Base-by-base conservation (phyloP, 2,888 invertebrate genomes). In the Acanthococcus lagerstroemiae region DNA sequence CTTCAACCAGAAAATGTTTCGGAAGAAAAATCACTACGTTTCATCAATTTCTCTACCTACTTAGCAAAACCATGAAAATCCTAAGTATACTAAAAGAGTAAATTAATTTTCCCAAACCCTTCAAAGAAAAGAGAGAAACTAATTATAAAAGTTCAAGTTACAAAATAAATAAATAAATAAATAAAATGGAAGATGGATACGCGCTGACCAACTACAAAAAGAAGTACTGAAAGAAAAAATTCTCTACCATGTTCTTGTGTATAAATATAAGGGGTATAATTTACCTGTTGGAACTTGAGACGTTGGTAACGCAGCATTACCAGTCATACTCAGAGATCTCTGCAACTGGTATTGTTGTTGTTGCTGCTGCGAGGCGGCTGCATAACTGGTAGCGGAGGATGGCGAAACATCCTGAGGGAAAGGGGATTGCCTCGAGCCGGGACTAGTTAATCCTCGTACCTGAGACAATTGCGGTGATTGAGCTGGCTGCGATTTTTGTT, bases 311-410 rank as follows among this genome's bases (percentile, higher is more conserved):
- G 50, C 37, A 15, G 63, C 3, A 22, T 24, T 63, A 52, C 52
- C 26, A 80, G 44, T 77, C 66, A 80, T 81, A 73, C 82, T 81
- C 68, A 82, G 79, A 56, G 81, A 77, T 72, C 83, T 78, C 73
- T 82, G 83, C 72, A 83, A 76, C 73, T 84, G 79, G 75, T 83
- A 78, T 72, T 79, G 80, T 71, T 72, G 77, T 73, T 70, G 75
- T 74, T 58, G 75, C 74, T 68, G 74, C 74, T 60, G 75, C 74
- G 69, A 73, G 22, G 56, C 25, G 74, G 67, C 76, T 73, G 70
- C 72, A 69, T 72, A 78, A 76, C 72, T 77, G 76, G 72, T 75
- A 76, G 66, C 70, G 2, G 69, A 65, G 15, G 70, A 68, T 3
- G 69, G 70, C 2, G 71, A 70, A 12, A 72, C 74, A 72, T 78